Evolutionary conservation across 2,888 invertebrate species (phyloP).

Genomic region (Chirona hameri): DNA sequence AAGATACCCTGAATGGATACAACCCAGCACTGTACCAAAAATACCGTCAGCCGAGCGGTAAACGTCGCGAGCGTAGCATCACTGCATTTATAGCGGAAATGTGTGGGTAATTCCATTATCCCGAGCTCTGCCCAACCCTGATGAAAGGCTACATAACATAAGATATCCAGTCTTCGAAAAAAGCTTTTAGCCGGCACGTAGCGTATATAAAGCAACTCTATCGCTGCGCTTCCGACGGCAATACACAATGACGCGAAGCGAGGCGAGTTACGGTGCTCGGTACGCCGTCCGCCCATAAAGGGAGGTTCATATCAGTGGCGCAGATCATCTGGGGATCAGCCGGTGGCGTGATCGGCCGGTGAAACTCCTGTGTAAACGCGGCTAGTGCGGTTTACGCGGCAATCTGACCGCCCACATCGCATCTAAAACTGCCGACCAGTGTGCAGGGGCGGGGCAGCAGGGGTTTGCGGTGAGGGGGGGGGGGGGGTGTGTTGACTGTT

Average conservation of each 20-base stretch:
- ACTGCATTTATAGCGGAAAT: neutral
- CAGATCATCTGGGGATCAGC: neutral
- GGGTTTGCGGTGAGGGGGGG: too few species aligned
- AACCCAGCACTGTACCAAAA: too few species aligned
- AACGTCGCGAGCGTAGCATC: neutral
- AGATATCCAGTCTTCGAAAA: neutral
- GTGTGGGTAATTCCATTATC: neutral
- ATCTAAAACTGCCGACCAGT: neutral
- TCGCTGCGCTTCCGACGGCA: neutral
- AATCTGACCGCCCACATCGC: neutral
- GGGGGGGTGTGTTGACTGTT: too few species aligned
- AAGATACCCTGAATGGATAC: too few species aligned
- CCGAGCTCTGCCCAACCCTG: neutral
- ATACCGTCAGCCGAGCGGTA: neutral
- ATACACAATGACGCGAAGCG: neutral
- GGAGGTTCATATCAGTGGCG: neutral
- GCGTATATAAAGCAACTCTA: neutral
- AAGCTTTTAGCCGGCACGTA: conserved; percentile 24
- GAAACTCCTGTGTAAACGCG: neutral
- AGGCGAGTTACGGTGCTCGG: neutral
- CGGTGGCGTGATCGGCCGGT: neutral
- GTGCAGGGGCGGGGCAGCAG: too few species aligned
- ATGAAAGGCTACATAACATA: neutral
- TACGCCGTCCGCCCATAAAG: neutral
- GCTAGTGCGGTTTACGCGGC: neutral